Percentiles rank a stretch among this genome's conserved stretches.
phyloP scores from a whole-genome alignment of 2,888 invertebrate genomes.

The Salticus scenicus region DNA sequence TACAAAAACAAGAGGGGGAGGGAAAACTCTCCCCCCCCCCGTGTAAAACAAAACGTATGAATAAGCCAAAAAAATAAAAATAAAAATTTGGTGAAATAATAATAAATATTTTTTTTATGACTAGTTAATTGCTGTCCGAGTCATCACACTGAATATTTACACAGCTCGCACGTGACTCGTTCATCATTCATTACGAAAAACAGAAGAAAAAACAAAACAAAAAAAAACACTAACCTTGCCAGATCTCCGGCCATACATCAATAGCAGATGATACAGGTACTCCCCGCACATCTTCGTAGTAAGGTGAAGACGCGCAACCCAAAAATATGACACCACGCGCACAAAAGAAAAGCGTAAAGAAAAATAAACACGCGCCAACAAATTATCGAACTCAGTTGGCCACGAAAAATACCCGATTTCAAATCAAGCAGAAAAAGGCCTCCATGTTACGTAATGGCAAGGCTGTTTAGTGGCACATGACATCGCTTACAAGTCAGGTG shows the following conservation, averaged over 20 bases:
- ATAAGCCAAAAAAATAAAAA: no score
- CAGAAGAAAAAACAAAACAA: background rate
- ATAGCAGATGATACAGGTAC: slow-evolving; percentile 35
- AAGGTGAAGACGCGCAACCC: no score
- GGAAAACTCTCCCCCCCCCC: no score
- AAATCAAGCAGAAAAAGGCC: background rate
- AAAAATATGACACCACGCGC: background rate
- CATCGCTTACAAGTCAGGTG: slow-evolving; percentile 51
- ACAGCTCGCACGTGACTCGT: slow-evolving; percentile 18
- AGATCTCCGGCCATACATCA: slow-evolving; percentile 17
- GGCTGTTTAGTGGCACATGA: slow-evolving; percentile 36
- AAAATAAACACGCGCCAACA: background rate
- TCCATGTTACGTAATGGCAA: slow-evolving; percentile 34
- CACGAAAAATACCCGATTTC: background rate
- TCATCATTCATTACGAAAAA: no score
- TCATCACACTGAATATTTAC: no score
- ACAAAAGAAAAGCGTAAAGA: no score
- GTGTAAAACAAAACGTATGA: no score
- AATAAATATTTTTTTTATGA: no score
- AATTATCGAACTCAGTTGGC: background rate
- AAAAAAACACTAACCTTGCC: slow-evolving; percentile 44
- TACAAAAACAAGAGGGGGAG: no score
- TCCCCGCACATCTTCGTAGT: slow-evolving; percentile 53
- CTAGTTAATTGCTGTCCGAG: no score
- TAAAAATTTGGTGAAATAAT: no score